Percentiles rank a stretch among this genome's conserved stretches.
Conservation (phyloP, 2,113 vertebrate species). For the Xiphophorus maculatus region DNA sequence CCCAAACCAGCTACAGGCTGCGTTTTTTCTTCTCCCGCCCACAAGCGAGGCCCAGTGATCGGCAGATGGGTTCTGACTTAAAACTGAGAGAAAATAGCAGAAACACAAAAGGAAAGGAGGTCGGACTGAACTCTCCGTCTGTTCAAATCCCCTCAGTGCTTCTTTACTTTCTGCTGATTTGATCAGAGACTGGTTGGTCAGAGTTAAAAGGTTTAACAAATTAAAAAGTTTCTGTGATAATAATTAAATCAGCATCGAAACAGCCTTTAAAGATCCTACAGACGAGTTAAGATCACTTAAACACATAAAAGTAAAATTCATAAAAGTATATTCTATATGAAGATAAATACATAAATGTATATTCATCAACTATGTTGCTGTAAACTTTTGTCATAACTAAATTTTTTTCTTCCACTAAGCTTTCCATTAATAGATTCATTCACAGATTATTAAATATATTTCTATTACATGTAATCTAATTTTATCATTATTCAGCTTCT, state of each 20-base stretch:
- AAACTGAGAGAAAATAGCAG: conserved; percentile 19
- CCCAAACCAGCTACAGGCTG: conserved; percentile 16
- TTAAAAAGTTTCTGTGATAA: neutral
- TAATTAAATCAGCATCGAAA: neutral
- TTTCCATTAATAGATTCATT: neutral
- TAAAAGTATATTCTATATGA: too few relatives aligned
- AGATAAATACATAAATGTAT: too few relatives aligned
- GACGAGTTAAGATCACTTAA: too few relatives aligned
- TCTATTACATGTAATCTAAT: too few relatives aligned
- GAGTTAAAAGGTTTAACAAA: too few relatives aligned
- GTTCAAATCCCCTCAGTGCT: neutral
- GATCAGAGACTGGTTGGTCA: too few relatives aligned
- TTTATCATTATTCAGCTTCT: too few relatives aligned
- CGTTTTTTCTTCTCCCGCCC: neutral
- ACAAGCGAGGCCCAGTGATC: conserved; percentile 20
- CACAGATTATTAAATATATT: too few relatives aligned
- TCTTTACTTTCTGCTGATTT: neutral
- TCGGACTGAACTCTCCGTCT: neutral
- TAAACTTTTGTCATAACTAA: too few relatives aligned
- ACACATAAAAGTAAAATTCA: too few relatives aligned
- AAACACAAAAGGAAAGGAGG: neutral
- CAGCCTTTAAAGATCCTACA: too few relatives aligned
- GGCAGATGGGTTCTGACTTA: conserved; percentile 45
- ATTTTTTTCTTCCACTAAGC: neutral
- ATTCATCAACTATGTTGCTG: too few relatives aligned